A percentile compares a stretch with the other conserved stretches of the same genome.
These are phyloP conservation scores for Cephalopterus ornatus DNA, from an alignment of 2,113 vertebrate genomes.

Conservation along the genomic window DNA sequence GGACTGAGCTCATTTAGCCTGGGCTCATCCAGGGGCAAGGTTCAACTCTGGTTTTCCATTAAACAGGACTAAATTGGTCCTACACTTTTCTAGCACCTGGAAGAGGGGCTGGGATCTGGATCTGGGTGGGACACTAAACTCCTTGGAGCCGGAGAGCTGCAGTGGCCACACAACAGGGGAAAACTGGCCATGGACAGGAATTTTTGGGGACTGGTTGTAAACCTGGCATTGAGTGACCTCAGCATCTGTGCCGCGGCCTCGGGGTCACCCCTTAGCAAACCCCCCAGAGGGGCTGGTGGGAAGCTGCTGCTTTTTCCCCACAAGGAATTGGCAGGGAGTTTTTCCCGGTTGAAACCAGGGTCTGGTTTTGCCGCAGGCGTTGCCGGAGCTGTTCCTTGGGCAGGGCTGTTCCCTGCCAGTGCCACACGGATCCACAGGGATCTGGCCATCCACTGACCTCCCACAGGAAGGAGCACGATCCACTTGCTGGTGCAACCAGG, in stretches of 20 bases:
- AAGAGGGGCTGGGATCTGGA: neutral
- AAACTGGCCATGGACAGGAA: neutral
- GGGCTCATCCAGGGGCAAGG: neutral
- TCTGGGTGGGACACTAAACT: neutral
- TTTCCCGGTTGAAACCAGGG: neutral
- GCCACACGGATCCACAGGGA: neutral
- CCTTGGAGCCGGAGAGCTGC: neutral
- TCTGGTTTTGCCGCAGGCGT: neutral
- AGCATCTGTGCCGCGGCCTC: neutral
- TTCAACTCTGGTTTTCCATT: neutral
- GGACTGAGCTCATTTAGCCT: neutral
- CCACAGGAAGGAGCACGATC: neutral
- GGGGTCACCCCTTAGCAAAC: neutral
- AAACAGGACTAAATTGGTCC: neutral
- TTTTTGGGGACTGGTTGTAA: neutral
- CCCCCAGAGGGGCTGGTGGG: neutral
- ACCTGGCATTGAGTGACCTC: neutral
- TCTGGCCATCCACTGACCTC: fast-evolving
- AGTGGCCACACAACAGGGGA: neutral
- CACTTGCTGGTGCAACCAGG: neutral
- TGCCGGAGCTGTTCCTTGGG: neutral
- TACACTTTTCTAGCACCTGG: no score
- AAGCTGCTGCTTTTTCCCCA: neutral
- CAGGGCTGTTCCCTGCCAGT: no score
- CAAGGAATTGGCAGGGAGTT: neutral